These are phyloP conservation scores for Novumbra hubbsi DNA, from an alignment of 2,797 vertebrate species.

Conservation along the genomic window DNA sequence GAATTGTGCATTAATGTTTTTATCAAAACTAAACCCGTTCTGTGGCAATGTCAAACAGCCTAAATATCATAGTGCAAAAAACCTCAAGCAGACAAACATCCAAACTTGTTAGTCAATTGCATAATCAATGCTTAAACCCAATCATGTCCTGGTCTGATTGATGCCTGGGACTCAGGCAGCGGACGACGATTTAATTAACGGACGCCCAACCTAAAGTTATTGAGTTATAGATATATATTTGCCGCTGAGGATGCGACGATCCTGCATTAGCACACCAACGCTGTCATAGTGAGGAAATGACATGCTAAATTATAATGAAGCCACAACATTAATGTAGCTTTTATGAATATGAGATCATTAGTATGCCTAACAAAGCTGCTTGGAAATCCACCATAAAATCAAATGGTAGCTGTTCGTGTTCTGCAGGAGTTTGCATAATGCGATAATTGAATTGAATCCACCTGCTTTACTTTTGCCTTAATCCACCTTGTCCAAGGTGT, in stretches of 20 bases:
- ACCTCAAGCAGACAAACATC: neutral
- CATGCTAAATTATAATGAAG: conserved; percentile 41
- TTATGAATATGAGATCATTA: conserved; percentile 34
- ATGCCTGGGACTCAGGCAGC: conserved; percentile 16
- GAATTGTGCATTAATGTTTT: neutral
- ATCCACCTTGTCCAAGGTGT: conserved; percentile 63
- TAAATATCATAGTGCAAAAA: neutral
- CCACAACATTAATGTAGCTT: conserved; percentile 24
- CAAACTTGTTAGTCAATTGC: conserved; percentile 1
- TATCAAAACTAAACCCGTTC: neutral
- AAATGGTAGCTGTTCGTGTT: conserved; percentile 15
- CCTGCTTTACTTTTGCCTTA: conserved; percentile 53
- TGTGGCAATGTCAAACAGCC: neutral
- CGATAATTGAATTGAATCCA: conserved; percentile 49
- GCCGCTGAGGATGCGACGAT: conserved; percentile 25
- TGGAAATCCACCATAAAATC: conserved; percentile 20
- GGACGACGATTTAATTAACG: conserved; percentile 44
- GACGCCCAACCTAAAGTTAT: conserved; percentile 30
- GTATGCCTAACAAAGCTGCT: conserved; percentile 29
- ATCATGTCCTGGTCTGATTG: conserved; percentile 12
- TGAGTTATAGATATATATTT: conserved; percentile 35
- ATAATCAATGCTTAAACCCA: conserved; percentile 15
- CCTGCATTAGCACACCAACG: conserved; percentile 14
- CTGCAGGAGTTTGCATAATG: conserved; percentile 28
- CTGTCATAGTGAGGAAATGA: conserved; percentile 32